Conservation (phyloP, 2,888 invertebrate species). For the Epirrhoe tristata region DNA sequence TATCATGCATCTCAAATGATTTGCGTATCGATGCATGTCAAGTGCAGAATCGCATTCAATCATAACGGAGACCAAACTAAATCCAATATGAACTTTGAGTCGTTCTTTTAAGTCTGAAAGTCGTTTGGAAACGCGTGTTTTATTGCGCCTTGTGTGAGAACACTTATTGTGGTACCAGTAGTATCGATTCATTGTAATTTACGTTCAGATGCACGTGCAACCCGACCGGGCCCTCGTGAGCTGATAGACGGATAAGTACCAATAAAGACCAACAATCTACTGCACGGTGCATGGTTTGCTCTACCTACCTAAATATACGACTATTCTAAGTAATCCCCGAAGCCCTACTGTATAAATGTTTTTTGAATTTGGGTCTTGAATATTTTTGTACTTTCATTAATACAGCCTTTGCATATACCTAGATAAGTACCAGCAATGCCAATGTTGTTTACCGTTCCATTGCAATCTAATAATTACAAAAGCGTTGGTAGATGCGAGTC, state of each 20-base stretch:
- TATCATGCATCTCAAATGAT: slow-evolving; percentile 34
- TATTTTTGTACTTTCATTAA: too few species aligned
- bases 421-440: too few species aligned
- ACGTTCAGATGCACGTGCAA: slow-evolving; percentile 19
- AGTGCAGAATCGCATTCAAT: slow-evolving; percentile 37
- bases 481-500: too few species aligned
- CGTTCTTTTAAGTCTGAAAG: slow-evolving; percentile 5
- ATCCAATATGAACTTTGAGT: slow-evolving; percentile 9
- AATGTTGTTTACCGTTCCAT: too few species aligned
- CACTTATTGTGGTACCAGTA: neutral
- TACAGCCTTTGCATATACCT: too few species aligned
- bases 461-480: too few species aligned
- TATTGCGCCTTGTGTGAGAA: neutral
- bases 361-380: too few species aligned
- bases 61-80: neutral
- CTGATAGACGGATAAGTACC: slow-evolving; percentile 27
- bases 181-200: slow-evolving; percentile 20
- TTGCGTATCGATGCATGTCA: slow-evolving; percentile 41
- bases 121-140: slow-evolving; percentile 1
- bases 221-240: slow-evolving; percentile 19
- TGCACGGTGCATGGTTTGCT: slow-evolving; percentile 1
- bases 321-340: too few species aligned
- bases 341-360: too few species aligned
- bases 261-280: slow-evolving; percentile 24
- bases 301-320: neutral